Conservation (phyloP, 92 coral and sea anemone species). For the Siderastrea siderea region DNA sequence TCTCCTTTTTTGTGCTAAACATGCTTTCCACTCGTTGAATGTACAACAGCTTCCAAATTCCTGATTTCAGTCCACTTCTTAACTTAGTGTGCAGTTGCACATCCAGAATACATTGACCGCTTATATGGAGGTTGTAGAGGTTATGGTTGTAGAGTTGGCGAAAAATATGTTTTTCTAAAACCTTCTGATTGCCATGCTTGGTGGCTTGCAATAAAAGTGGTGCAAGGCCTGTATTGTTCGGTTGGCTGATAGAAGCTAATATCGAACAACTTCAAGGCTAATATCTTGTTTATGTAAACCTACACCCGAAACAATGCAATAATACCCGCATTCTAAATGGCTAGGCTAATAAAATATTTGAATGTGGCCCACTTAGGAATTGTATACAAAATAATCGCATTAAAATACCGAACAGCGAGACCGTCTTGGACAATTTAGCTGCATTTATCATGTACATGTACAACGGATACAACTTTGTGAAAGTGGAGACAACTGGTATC, state of each 20-base stretch:
- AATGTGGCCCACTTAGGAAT: constrained; percentile 30
- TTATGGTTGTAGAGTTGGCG: background rate
- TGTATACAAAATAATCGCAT: constrained; percentile 29
- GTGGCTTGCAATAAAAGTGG: background rate
- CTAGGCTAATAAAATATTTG: constrained; percentile 1
- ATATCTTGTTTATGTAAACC: constrained; percentile 38
- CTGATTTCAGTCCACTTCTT: background rate
- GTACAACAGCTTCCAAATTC: background rate
- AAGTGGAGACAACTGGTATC: constrained; percentile 7
- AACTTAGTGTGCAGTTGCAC: background rate
- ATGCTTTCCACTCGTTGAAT: background rate
- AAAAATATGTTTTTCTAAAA: background rate
- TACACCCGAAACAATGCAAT: constrained; percentile 20
- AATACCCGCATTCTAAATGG: constrained; percentile 14
- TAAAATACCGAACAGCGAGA: constrained; percentile 27
- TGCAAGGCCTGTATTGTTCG: background rate
- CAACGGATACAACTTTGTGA: background rate
- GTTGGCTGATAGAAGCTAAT: background rate
- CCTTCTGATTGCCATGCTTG: background rate
- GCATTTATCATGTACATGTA: background rate
- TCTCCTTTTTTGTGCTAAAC: background rate
- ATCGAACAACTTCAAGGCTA: constrained; percentile 1
- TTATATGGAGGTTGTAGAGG: background rate
- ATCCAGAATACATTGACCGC: background rate
- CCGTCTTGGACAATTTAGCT: constrained; percentile 17